phyloP scores from a whole-genome alignment of 2,888 invertebrate species.

The Thumatha senex region DNA sequence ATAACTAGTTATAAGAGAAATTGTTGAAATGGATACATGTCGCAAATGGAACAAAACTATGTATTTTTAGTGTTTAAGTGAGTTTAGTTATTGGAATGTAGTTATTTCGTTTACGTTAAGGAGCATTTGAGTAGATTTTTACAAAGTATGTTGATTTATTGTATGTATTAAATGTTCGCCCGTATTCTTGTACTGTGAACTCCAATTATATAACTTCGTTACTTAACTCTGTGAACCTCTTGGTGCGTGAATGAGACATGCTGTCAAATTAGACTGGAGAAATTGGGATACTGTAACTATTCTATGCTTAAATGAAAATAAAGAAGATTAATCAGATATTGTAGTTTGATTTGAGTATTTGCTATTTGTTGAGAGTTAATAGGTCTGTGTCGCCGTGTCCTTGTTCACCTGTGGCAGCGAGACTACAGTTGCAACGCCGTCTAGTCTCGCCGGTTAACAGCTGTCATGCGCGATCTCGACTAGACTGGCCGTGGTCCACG shows the following conservation, averaged over 20 bases:
- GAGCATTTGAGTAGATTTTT: constrained; percentile 37
- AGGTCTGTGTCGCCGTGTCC: too few species aligned
- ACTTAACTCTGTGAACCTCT: constrained; percentile 55
- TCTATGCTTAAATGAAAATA: constrained; percentile 83
- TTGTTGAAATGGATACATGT: constrained; percentile 52
- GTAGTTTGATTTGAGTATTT: constrained; percentile 20
- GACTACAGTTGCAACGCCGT: too few species aligned
- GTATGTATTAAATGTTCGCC: constrained; percentile 39
- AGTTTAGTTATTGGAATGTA: constrained; percentile 46
- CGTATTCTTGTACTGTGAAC: constrained; percentile 46
- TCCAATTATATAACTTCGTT: constrained; percentile 39
- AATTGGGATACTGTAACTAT: constrained; percentile 77
- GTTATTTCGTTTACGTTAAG: constrained; percentile 24
- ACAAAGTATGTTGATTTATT: constrained; percentile 47
- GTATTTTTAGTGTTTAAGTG: constrained; percentile 51
- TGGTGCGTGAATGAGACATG: constrained; percentile 56
- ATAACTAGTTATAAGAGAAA: constrained; percentile 54
- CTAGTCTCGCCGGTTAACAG: too few species aligned
- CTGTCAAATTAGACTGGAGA: constrained; percentile 72
- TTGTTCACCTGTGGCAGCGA: too few species aligned
- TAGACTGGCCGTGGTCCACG: too few species aligned
- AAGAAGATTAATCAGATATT: constrained; percentile 73
- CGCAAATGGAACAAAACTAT: constrained; percentile 64
- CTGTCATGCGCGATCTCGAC: too few species aligned
- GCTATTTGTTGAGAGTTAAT: too few species aligned